Evolutionary conservation across 2,888 invertebrate species (phyloP), one percentile per base, ranked within the genome.

Genomic region (Caradrina kadenii): DNA sequence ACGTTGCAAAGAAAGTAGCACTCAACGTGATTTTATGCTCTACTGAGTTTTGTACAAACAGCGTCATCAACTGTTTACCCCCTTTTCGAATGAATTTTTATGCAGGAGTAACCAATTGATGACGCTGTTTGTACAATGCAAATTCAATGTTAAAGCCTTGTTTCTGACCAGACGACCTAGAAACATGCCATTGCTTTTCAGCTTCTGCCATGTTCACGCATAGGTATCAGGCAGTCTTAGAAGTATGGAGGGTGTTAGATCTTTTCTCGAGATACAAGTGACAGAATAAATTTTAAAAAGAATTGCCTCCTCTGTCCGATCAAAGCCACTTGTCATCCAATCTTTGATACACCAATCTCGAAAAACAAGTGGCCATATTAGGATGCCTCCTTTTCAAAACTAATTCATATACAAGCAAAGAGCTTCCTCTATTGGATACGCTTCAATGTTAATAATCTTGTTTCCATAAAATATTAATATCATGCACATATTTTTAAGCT

Each of bases 401-500:
- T 1, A 60, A 39, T 31, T 42, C 21, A 22, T 50, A 7, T 42
- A 50, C 17, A 13, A 48, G 21, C n/a, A 48, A 48, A 72, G 0
- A 31, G 11, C 10, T 17, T 3, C 8, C 1, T 11, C 7, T 48
- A 53, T 22, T 53, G 19, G 13, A 1, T 21, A 45, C 5, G 49
- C 22, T n/a, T 49, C 8, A 21, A 48, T 62, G 35, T 48, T 48
- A 45, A 35, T 49, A 45, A 39, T 35, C 59, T 55, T 50, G 52
- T 73, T 56, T 65, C 22, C 67, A 56, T 53, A 31, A 73, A 56
- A 73, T 60, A 73, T 66, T 42, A 67, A 73, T 52, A 72, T 39
- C 35, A 66, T 73, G 67, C 59, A 73, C 60, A 49, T 73, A 31
- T 52, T 59, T 45, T 52, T 59, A 50, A 39, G 49, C 42, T 13